phyloP scores from a whole-genome alignment of 1,140 invertebrate genomes.

The Catajapyx aquilonaris region DNA sequence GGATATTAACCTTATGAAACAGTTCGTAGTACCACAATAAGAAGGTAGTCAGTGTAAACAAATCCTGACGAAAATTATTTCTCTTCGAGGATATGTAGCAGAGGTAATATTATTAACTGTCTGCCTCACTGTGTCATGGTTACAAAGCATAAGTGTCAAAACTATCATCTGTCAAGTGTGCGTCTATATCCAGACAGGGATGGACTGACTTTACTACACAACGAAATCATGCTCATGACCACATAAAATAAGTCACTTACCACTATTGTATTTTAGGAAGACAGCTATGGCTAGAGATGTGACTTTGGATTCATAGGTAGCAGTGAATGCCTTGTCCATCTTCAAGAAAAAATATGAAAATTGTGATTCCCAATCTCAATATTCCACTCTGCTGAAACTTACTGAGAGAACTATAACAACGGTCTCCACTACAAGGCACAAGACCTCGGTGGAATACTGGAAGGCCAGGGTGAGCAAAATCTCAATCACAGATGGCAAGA shows the following conservation, averaged over 20 bases:
- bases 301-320: conserved; percentile 38
- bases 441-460: conserved; percentile 33
- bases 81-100: too few relatives aligned
- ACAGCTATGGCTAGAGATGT: conserved; percentile 45
- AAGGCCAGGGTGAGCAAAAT: conserved; percentile 26
- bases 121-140: too few relatives aligned
- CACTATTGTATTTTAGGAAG: conserved; percentile 38
- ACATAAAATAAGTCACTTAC: conserved; percentile 7
- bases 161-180: too few relatives aligned
- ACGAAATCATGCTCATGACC: neutral
- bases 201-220: too few relatives aligned
- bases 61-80: too few relatives aligned
- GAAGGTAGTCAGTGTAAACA: too few relatives aligned
- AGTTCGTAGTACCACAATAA: too few relatives aligned
- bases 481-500: conserved; percentile 27
- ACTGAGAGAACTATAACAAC: conserved; percentile 39
- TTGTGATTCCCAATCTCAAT: neutral
- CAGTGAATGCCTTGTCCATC: conserved; percentile 45
- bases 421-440: conserved; percentile 42
- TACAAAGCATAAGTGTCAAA: too few relatives aligned
- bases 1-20: conserved; percentile 1
- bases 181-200: too few relatives aligned
- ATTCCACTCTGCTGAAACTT: conserved; percentile 14
- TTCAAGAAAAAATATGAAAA: conserved; percentile 15
- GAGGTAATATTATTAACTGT: too few relatives aligned